Percentiles rank a stretch among this genome's conserved stretches.
Evolutionary conservation across 2,113 vertebrate genomes (phyloP).

Genomic region (Sapajus apella): DNA sequence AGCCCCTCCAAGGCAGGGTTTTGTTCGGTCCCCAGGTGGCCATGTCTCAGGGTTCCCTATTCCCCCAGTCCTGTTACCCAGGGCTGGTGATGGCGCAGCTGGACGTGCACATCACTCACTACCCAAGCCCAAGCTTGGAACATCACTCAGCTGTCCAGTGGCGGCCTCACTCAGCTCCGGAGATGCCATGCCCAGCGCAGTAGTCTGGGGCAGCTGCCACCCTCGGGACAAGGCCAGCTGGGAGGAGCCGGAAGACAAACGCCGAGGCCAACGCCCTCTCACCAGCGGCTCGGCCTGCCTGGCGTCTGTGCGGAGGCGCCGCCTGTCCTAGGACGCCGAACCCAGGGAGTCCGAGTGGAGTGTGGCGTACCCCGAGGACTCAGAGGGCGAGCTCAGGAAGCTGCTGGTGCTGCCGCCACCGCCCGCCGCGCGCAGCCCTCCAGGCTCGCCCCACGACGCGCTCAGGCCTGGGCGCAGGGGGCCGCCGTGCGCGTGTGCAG

Average conservation of each 20-base stretch:
- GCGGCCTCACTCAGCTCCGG: not conserved
- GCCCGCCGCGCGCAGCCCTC: conserved; percentile 70
- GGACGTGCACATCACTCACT: not conserved
- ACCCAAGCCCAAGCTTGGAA: not conserved
- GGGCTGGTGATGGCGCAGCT: not conserved
- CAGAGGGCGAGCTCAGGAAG: conserved; percentile 91
- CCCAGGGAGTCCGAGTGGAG: conserved; percentile 91
- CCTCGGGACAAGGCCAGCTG: not conserved
- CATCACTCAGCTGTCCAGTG: not conserved
- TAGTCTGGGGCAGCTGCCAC: not conserved
- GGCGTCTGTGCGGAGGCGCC: not conserved
- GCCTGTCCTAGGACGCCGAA: conserved; percentile 83
- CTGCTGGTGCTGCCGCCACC: conserved; percentile 90
- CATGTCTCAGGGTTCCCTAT: not conserved
- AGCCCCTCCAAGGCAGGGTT: not conserved
- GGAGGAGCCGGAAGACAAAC: not conserved
- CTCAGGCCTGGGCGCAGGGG: conserved; percentile 79
- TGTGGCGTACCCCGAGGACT: conserved; percentile 89
- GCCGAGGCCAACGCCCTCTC: not conserved
- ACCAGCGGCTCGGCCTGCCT: too few relatives aligned
- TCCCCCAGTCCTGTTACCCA: not conserved
- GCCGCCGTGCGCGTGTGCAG: conserved; percentile 45
- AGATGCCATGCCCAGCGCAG: not conserved
- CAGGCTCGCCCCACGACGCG: conserved; percentile 82
- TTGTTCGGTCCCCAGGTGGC: not conserved